Evolutionary conservation across 2,888 invertebrate species (phyloP), one percentile per base, ranked within the genome.

Genomic region (Cistogaster globosa): DNA sequence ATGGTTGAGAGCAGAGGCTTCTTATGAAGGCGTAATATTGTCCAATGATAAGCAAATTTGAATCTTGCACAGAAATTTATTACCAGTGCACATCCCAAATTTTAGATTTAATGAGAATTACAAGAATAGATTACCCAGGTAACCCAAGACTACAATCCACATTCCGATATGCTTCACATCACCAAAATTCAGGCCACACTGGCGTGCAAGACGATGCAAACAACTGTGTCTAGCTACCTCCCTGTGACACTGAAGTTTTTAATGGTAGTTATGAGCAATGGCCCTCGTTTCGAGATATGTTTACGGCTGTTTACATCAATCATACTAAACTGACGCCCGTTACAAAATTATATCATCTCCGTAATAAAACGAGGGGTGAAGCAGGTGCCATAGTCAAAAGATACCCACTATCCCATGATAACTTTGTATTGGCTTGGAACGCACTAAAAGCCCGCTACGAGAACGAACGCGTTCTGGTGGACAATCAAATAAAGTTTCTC

Each of bases 361-460:
- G 42, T 42, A 42, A 42, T 62, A 38, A 62, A 38, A 62, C 62
- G 5, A 62, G 12, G 18, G 60, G 60, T 42, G 38, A 38, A 18
- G 42, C 63, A 22, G 45, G 18, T 6, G 42, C 20, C 1, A 26
- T 57, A 14, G 57, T 57, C 14, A 57, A 26, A 57, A 14, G 57
- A 14, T 57, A 57, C 26, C 57, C 63, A 12, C 22, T 63, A 7
- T 22, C 63, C 6, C 18, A 63, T 20, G 45, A 42, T 16, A 45
- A 63, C 12, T 63, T 63, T 42, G 20, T 45, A 12, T 14, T 63
- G 0, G 63, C 63, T 0, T 63, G 63, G 45, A 32, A 26, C 16
- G 57, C 57, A 12, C 12, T 57, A 4, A 22, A 26, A 26, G 14
- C 16, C 11, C 26, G 63, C 9, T 63, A 63, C 12, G 63, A 63